A percentile compares a stretch with the other conserved stretches of the same genome.
phyloP scores from a whole-genome alignment of 2,888 invertebrate species.

The Heliconius ismenius region DNA sequence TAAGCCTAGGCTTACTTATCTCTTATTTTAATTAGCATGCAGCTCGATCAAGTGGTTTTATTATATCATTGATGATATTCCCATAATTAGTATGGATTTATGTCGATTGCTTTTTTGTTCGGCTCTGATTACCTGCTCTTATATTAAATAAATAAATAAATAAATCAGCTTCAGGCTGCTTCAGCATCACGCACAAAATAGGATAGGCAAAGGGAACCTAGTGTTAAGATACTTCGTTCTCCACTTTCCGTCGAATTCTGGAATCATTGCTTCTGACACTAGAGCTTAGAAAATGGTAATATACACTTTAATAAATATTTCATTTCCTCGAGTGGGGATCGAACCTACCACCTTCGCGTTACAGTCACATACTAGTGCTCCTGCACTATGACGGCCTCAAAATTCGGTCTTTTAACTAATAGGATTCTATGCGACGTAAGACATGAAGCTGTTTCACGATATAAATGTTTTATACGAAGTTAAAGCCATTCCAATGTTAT shows the following conservation, averaged over 20 bases:
- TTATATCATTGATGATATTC: slow-evolving; percentile 28
- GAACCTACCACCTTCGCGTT: not conserved
- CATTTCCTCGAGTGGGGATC: not conserved
- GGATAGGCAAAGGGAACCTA: too few relatives aligned
- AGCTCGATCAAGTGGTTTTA: slow-evolving; percentile 28
- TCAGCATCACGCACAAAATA: too few relatives aligned
- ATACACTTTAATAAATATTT: not conserved
- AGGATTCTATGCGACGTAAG: too few relatives aligned
- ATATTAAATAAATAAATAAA: slow-evolving; percentile 6
- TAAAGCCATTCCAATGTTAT: not conserved
- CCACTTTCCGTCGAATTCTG: too few relatives aligned
- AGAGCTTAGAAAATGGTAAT: not conserved
- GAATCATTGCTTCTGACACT: not conserved
- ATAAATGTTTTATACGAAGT: not conserved
- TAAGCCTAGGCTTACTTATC: slow-evolving; percentile 37
- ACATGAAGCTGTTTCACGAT: not conserved
- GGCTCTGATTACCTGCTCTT: slow-evolving; percentile 4
- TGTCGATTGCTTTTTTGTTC: slow-evolving; percentile 26
- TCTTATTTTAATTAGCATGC: slow-evolving; percentile 35
- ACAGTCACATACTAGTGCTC: not conserved
- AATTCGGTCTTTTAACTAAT: too few relatives aligned
- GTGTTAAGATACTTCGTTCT: not conserved
- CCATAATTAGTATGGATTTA: slow-evolving; percentile 20
- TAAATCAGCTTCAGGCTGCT: not conserved
- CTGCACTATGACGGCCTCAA: not conserved